Conservation (phyloP, 1,140 invertebrate genomes). For the Pentalonia nigronervosa region DNA sequence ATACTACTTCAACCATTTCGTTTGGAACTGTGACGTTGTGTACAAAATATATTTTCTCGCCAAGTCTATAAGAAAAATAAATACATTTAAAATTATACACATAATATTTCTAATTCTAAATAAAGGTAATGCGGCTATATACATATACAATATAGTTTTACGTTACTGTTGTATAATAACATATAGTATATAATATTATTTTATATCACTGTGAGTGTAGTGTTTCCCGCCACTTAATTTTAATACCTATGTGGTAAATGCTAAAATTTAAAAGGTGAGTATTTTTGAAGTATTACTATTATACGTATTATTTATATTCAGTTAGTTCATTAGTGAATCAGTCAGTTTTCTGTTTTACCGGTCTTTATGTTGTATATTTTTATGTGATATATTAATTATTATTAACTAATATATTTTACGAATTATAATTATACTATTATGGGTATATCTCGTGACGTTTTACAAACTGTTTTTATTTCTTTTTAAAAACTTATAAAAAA, state of each 20-base stretch:
- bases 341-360: no score
- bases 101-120: neutral
- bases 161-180: neutral
- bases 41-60: constrained; percentile 22
- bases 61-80: neutral
- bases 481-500: no score
- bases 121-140: neutral
- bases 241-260: neutral
- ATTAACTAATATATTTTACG: no score
- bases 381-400: no score
- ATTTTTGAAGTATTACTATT: neutral
- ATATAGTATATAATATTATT: neutral
- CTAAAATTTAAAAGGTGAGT: neutral
- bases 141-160: no score
- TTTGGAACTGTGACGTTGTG: constrained; percentile 54
- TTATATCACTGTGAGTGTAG: neutral
- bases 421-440: no score
- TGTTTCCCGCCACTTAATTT: neutral
- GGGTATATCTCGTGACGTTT: no score
- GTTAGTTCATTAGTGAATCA: neutral
- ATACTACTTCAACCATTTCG: constrained; percentile 61
- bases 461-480: no score
- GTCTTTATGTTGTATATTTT: no score
- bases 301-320: neutral
- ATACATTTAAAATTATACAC: neutral